Evolutionary conservation across 2,797 vertebrate species (phyloP).

Genomic region (Halcyon badia): DNA sequence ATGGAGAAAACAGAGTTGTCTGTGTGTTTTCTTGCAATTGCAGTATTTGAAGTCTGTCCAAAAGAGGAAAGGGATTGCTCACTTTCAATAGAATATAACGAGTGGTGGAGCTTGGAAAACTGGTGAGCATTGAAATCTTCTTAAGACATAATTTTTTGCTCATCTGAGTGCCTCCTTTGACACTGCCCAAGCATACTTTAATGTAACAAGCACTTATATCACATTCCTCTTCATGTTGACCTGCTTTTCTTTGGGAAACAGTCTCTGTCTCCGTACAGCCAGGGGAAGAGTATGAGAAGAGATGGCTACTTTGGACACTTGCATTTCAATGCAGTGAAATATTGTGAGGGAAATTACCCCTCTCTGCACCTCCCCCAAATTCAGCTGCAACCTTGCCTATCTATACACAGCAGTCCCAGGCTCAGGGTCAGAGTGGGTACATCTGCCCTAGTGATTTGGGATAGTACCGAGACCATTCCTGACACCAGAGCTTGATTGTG

Average conservation of each 20-base stretch:
- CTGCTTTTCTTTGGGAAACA: background rate
- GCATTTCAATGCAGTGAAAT: background rate
- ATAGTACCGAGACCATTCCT: background rate
- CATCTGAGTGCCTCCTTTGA: background rate
- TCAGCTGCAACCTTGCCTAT: background rate
- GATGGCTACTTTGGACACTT: background rate
- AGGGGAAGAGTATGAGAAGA: background rate
- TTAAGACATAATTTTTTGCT: background rate
- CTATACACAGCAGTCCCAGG: background rate
- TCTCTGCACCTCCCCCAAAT: background rate
- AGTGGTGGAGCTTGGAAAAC: background rate
- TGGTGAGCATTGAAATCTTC: background rate
- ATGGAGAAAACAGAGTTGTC: background rate
- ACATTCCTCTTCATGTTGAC: background rate
- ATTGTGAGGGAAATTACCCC: background rate
- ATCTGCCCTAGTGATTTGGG: background rate
- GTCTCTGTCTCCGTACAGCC: background rate
- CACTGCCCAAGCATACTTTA: background rate
- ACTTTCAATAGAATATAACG: background rate
- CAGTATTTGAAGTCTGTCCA: background rate
- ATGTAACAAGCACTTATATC: background rate
- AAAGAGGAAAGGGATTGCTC: background rate
- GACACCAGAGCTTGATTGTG: background rate
- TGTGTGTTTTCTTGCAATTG: background rate
- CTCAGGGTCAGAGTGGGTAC: background rate